A percentile compares a stretch with the other conserved stretches of the same genome.
Conservation (phyloP, 2,888 invertebrate species). For the Cacoxenus indagator region DNA sequence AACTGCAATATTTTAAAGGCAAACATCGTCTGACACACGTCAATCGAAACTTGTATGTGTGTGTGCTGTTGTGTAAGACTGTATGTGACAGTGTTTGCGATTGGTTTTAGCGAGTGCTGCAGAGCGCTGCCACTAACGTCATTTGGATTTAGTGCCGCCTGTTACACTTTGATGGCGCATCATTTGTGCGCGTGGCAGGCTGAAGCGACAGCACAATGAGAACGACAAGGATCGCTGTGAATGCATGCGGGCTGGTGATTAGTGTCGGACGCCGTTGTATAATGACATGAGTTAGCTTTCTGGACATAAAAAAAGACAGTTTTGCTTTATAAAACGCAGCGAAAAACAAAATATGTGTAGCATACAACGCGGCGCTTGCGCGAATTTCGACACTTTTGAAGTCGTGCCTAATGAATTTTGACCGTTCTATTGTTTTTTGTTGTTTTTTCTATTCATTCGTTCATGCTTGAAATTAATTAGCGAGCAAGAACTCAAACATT, state of each 20-base stretch:
- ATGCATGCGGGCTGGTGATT: constrained; percentile 26
- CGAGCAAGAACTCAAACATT: neutral
- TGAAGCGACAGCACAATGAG: neutral
- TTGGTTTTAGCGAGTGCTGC: neutral
- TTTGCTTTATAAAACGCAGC: neutral
- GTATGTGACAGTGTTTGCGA: neutral
- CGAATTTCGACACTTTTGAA: neutral
- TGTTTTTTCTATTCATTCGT: neutral
- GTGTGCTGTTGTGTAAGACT: neutral
- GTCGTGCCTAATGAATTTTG: neutral
- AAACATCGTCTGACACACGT: neutral
- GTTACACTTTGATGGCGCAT: constrained; percentile 60
- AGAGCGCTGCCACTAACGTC: constrained; percentile 30
- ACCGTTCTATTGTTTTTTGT: neutral
- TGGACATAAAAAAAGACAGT: neutral
- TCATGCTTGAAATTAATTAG: constrained; percentile 16
- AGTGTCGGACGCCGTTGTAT: constrained; percentile 33
- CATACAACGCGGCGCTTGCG: constrained; percentile 1
- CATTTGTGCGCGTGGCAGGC: constrained; percentile 50
- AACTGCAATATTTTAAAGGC: neutral
- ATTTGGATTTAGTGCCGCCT: constrained; percentile 65
- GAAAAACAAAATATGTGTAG: constrained; percentile 44
- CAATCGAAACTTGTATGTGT: constrained; percentile 18
- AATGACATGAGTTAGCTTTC: neutral
- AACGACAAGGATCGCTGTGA: neutral